Conservation (phyloP, 2,888 invertebrate genomes). For the Drosophila monieri region DNA sequence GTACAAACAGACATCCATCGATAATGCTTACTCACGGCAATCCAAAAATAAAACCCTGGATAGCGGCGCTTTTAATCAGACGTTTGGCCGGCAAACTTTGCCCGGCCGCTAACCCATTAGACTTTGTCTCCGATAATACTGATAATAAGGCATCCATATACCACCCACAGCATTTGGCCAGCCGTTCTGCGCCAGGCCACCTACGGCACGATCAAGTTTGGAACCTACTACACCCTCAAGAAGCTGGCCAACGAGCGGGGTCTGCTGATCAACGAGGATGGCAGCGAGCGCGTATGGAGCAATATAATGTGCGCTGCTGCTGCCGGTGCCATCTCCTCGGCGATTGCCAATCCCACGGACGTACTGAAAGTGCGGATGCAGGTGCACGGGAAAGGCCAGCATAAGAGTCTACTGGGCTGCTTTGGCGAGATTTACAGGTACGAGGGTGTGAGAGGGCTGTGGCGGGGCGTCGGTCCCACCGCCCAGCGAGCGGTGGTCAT, state of each 20-base stretch:
- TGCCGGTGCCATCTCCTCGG: constrained; percentile 92
- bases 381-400: constrained; percentile 86
- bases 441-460: constrained; percentile 94
- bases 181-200: constrained; percentile 96
- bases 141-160: constrained; percentile 4
- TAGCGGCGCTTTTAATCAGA: constrained; percentile 36
- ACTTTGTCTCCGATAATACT: constrained; percentile 50
- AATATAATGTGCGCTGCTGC: constrained; percentile 91
- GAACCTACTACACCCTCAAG: constrained; percentile 96
- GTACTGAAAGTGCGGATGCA: constrained; percentile 98
- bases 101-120: constrained; percentile 46
- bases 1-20: constrained; percentile 8
- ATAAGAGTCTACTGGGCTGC: constrained; percentile 88
- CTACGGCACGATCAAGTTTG: constrained; percentile 98
- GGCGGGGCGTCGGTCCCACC: constrained; percentile 96
- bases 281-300: constrained; percentile 86
- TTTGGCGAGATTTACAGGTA: constrained; percentile 92
- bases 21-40: constrained; percentile 11
- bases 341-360: constrained; percentile 98
- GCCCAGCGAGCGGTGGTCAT: constrained; percentile 96
- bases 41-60: constrained; percentile 25
- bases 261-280: constrained; percentile 82
- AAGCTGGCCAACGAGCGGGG: constrained; percentile 87
- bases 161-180: constrained; percentile 90
- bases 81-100: constrained; percentile 55